Evolutionary conservation across 2,113 vertebrate genomes (phyloP), one percentile per base, ranked within the genome.

Genomic region (Neolamprologus cancellatus): DNA sequence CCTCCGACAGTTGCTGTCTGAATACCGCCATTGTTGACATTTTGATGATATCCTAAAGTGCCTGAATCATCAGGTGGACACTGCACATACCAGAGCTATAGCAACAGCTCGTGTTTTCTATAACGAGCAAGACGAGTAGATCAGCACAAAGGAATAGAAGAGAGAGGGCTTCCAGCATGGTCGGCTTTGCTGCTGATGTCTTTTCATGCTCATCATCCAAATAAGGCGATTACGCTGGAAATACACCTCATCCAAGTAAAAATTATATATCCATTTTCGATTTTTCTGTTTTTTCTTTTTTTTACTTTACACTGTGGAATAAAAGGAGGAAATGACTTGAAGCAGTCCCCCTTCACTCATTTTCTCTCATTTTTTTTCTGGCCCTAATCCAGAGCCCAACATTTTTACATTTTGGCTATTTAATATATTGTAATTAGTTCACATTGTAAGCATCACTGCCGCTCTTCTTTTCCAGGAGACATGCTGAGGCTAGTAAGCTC

Each of bases 401-500:
- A 14, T 84, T 80, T 82, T 41, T 41, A n/a, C 69, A 44, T 30
- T 34, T 15, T 25, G 20, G 14, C 52, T 48, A 90, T 74, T 79
- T 4, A 57, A 66, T 14, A 64, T 36, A n/a, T 44, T 36, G 36
- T 41, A 6, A 25, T 89, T 82, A 81, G 66, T 52, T 34, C 5
- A 32, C 81, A 84, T 85, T 84, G 54, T 83, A 79, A 81, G 64
- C 79, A 15, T 86, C 78, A 7, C 86, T 34, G 81, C 88, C 18
- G 7, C 64, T 92, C 66, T 64, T 84, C 81, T 76, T 76, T 90
- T 93, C 86, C 79, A 79, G 78, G 82, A 79, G 82, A 87, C 86
- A 79, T 30, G 85, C 84, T 89, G 91, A 85, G 89, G 85, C 88
- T 69, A 39, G 83, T 87, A 85, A 87, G 83, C 89, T 90, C 66